These are phyloP conservation scores for Peromyscus californicus DNA, from an alignment of 2,113 vertebrate genomes.

Conservation along the genomic window DNA sequence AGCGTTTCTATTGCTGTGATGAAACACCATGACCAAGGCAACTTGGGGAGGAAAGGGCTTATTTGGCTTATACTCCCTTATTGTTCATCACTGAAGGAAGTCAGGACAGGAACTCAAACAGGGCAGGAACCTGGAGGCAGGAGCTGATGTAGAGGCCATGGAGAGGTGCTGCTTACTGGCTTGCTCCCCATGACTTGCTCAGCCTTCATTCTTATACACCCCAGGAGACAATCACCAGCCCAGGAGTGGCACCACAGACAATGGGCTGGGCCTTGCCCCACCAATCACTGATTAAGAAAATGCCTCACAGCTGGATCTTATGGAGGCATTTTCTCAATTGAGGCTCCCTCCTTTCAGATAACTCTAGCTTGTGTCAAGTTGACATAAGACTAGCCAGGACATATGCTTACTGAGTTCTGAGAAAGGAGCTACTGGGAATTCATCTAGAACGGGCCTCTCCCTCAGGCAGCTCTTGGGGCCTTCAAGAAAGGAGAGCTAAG, in stretches of 20 bases:
- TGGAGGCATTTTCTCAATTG: neutral
- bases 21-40: neutral
- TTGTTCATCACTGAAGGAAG: neutral
- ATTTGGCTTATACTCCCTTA: neutral
- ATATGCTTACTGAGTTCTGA: neutral
- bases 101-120: neutral
- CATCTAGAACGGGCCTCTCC: neutral
- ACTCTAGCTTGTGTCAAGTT: neutral
- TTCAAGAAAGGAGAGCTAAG: neutral
- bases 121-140: neutral
- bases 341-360: neutral
- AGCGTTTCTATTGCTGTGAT: neutral
- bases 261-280: neutral
- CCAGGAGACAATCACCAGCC: too few species aligned
- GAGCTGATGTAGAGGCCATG: neutral
- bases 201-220: neutral
- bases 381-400: neutral
- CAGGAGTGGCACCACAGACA: neutral
- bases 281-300: neutral
- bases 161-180: neutral
- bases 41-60: neutral
- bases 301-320: neutral
- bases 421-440: neutral
- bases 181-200: neutral
- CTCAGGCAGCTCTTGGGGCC: neutral